These are phyloP conservation scores for Cotesia vestalis DNA, from an alignment of 1,140 invertebrate species.

Conservation along the genomic window DNA sequence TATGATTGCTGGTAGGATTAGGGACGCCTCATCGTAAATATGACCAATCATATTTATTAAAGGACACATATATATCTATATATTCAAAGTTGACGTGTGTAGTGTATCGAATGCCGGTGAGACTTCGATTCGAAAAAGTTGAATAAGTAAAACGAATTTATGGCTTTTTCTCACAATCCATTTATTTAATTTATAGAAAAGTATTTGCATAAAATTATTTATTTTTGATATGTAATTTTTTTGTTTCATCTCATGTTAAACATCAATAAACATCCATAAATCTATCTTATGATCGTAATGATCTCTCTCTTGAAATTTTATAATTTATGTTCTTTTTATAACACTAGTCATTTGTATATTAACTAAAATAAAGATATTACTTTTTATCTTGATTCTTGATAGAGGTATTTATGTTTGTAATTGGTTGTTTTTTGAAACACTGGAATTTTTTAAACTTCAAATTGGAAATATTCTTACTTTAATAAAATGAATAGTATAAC, in stretches of 20 bases:
- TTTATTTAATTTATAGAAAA: neutral
- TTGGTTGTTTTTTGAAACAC: no score
- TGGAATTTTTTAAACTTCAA: no score
- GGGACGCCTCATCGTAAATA: conserved; percentile 30
- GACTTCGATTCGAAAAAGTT: neutral
- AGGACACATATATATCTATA: conserved; percentile 21
- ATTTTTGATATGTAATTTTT: conserved; percentile 7
- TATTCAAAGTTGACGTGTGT: neutral
- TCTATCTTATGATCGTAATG: no score
- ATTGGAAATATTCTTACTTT: no score
- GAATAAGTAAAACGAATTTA: conserved; percentile 8
- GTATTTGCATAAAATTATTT: neutral
- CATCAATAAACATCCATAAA: neutral
- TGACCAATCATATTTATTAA: conserved; percentile 36
- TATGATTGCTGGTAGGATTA: neutral
- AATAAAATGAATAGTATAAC: no score
- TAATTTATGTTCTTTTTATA: no score
- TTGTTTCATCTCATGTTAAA: neutral
- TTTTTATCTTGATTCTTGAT: no score
- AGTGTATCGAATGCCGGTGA: conserved; percentile 6
- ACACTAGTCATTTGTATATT: no score
- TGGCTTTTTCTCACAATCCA: conserved; percentile 8
- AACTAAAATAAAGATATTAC: no score
- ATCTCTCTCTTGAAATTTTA: no score
- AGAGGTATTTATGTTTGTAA: no score